Evolutionary conservation across 2,113 vertebrate genomes (phyloP).

Genomic region (Elephantulus edwardii): DNA sequence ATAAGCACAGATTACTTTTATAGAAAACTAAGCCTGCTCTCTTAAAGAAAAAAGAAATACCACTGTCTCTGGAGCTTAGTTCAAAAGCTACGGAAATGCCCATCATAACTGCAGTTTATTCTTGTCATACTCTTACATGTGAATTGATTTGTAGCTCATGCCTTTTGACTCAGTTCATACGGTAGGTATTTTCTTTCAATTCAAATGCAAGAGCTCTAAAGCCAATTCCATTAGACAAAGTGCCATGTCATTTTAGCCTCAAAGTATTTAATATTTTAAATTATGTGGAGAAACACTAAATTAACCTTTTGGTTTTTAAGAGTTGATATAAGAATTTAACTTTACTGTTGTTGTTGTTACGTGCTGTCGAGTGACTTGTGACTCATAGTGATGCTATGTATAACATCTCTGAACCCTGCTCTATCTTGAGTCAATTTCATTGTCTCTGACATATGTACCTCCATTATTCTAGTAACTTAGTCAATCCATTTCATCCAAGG

Average conservation of each 20-base stretch:
- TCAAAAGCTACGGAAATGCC: constrained; percentile 3
- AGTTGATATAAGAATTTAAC: constrained; percentile 47
- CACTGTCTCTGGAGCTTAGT: background rate
- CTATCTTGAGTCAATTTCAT: too few relatives aligned
- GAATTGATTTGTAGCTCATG: background rate
- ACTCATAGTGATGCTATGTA: too few relatives aligned
- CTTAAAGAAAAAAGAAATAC: background rate
- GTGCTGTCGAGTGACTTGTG: too few relatives aligned
- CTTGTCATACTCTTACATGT: constrained; percentile 16
- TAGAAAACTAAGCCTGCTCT: background rate
- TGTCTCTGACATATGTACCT: too few relatives aligned
- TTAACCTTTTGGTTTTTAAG: background rate
- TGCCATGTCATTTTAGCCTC: constrained; percentile 1
- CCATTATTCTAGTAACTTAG: too few relatives aligned
- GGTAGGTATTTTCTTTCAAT: constrained; percentile 23
- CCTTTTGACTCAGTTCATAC: background rate
- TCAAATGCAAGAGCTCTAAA: constrained; percentile 25
- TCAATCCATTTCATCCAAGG: too few relatives aligned
- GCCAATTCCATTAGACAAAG: constrained; percentile 8
- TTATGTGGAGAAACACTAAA: background rate
- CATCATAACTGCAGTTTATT: constrained; percentile 36
- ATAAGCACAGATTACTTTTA: constrained; percentile 19
- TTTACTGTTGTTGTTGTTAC: too few relatives aligned
- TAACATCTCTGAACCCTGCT: too few relatives aligned
- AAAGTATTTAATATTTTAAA: constrained; percentile 52